A percentile compares a stretch with the other conserved stretches of the same genome.
phyloP scores from a whole-genome alignment of 2,113 vertebrate species.

The Bolborhynchus lineola region DNA sequence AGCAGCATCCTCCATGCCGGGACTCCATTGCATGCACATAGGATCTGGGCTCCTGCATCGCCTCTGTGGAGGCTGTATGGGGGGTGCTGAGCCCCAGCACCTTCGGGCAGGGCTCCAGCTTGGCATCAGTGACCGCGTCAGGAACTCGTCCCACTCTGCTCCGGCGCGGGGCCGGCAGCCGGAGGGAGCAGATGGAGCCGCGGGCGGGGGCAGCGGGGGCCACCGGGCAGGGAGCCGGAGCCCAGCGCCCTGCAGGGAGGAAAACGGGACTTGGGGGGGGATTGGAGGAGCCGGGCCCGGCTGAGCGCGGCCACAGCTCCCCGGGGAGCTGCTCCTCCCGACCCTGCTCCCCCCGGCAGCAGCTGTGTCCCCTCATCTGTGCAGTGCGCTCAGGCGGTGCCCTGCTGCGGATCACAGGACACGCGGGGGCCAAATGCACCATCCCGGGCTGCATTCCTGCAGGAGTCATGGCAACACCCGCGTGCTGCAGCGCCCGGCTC shows the following conservation, averaged over 20 bases:
- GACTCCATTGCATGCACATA: background rate
- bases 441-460: background rate
- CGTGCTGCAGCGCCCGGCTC: rapidly evolving
- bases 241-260: background rate
- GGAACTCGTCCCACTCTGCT: background rate
- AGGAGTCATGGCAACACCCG: background rate
- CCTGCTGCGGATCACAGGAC: background rate
- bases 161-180: rapidly evolving
- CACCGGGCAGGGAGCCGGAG: background rate
- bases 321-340: rapidly evolving
- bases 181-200: conserved; percentile 29
- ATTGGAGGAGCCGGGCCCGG: rapidly evolving
- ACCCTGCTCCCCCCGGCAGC: background rate
- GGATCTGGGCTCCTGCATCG: background rate
- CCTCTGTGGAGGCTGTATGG: background rate
- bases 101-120: background rate
- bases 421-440: background rate
- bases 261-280: background rate
- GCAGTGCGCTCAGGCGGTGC: background rate
- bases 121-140: background rate
- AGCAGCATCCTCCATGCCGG: rapidly evolving
- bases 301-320: background rate
- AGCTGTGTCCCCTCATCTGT: background rate
- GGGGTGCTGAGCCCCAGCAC: background rate
- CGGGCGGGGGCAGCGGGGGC: background rate